Conservation (phyloP, 2,888 invertebrate genomes). For the Temnothorax rugatulus region DNA sequence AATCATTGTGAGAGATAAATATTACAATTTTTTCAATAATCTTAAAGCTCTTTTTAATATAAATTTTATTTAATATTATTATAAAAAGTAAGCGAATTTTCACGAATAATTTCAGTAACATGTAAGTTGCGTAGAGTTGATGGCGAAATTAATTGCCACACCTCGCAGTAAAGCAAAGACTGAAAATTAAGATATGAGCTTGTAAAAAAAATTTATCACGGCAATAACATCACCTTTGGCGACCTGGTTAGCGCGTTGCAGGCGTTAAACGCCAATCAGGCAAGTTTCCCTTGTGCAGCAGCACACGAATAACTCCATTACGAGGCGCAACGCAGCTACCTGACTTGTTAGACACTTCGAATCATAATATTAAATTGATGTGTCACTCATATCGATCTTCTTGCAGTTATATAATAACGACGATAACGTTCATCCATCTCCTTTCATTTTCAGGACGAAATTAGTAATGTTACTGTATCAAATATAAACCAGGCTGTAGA, state of each 20-base stretch:
- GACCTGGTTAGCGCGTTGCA: conserved; percentile 36
- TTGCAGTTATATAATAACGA: conserved; percentile 26
- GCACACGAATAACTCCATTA: conserved; percentile 55
- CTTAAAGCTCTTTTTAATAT: not conserved
- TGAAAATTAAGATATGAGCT: not conserved
- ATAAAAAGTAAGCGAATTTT: not conserved
- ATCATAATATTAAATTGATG: conserved; percentile 58
- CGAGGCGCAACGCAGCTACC: conserved; percentile 36
- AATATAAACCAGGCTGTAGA: not conserved
- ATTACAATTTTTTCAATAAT: not conserved
- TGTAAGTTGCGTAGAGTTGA: not conserved
- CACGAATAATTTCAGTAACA: not conserved
- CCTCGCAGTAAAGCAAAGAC: not conserved
- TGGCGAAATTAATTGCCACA: not conserved
- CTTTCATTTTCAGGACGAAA: conserved; percentile 20
- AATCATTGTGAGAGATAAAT: not conserved
- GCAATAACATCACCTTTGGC: conserved; percentile 36
- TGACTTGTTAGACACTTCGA: conserved; percentile 56
- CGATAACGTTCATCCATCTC: conserved; percentile 12
- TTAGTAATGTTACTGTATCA: not conserved
- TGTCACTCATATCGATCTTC: conserved; percentile 49
- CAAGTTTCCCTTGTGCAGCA: conserved; percentile 52
- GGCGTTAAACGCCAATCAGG: conserved; percentile 56
- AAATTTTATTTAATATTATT: not conserved
- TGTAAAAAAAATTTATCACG: conserved; percentile 28